A percentile compares a stretch with the other conserved stretches of the same genome.
phyloP scores from a whole-genome alignment of 2,888 invertebrate species.

The Amiota mariae region DNA sequence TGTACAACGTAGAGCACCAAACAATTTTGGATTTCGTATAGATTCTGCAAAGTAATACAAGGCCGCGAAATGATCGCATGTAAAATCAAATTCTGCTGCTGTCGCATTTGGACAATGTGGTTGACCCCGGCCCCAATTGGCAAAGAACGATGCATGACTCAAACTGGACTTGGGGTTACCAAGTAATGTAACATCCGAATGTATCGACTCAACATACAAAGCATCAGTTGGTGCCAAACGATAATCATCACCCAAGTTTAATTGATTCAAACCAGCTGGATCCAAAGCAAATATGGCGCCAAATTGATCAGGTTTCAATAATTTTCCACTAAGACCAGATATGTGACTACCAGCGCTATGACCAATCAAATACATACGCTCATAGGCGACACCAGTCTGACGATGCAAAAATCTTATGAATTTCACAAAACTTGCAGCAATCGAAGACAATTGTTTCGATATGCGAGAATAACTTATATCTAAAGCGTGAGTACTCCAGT shows the following conservation, averaged over 20 bases:
- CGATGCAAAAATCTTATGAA: constrained; percentile 66
- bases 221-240: constrained; percentile 70
- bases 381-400: constrained; percentile 53
- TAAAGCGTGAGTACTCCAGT: constrained; percentile 66
- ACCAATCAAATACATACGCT: constrained; percentile 67
- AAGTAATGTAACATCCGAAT: constrained; percentile 65
- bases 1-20: constrained; percentile 60
- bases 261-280: constrained; percentile 70
- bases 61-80: constrained; percentile 66
- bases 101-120: constrained; percentile 71
- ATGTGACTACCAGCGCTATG: constrained; percentile 73
- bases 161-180: constrained; percentile 67
- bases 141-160: constrained; percentile 71
- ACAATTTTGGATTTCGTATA: constrained; percentile 56
- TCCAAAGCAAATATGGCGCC: constrained; percentile 71
- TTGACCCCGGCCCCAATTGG: constrained; percentile 71
- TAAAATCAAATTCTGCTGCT: constrained; percentile 64
- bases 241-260: constrained; percentile 47
- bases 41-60: constrained; percentile 69
- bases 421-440: constrained; percentile 59
- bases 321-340: constrained; percentile 67
- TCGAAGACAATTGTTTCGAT: constrained; percentile 59
- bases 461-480: constrained; percentile 63
- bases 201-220: constrained; percentile 71
- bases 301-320: constrained; percentile 49